These are phyloP conservation scores for Nemapogon koenigi DNA, from an alignment of 2,888 invertebrate species.

Conservation along the genomic window DNA sequence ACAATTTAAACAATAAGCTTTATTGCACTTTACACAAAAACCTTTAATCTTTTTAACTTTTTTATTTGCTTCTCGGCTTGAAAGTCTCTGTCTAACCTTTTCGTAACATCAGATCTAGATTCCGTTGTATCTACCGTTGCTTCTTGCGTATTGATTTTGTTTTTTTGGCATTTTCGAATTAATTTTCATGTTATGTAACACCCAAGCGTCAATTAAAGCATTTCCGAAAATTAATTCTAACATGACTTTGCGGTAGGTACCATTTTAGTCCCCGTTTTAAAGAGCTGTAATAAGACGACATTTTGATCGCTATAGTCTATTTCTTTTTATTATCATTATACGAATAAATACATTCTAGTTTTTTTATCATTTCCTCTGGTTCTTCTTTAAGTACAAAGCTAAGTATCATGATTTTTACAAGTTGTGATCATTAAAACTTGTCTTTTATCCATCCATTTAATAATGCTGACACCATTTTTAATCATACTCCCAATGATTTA, in stretches of 20 bases:
- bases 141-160: slow-evolving; percentile 15
- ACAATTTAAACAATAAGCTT: slow-evolving; percentile 19
- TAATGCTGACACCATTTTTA: slow-evolving; percentile 15
- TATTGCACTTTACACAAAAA: slow-evolving; percentile 18
- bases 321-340: slow-evolving; percentile 22
- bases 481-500: slow-evolving; percentile 10
- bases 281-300: slow-evolving; percentile 20
- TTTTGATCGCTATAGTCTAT: slow-evolving; percentile 20
- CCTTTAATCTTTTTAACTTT: slow-evolving; percentile 17
- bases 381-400: slow-evolving; percentile 19
- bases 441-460: slow-evolving; percentile 20
- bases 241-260: slow-evolving; percentile 20
- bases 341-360: slow-evolving; percentile 18
- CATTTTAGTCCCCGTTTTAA: slow-evolving; percentile 14
- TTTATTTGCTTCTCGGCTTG: slow-evolving; percentile 15
- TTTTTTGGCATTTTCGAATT: slow-evolving; percentile 13
- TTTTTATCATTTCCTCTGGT: slow-evolving; percentile 18
- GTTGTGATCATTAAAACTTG: slow-evolving; percentile 20
- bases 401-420: slow-evolving; percentile 18
- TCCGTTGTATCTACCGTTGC: slow-evolving; percentile 9
- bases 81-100: slow-evolving; percentile 13
- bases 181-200: slow-evolving; percentile 19
- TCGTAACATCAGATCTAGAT: slow-evolving; percentile 14
- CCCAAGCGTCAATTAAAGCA: slow-evolving; percentile 19
- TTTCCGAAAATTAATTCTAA: slow-evolving; percentile 21